These are phyloP conservation scores for Hippocampus guttulatus DNA, from an alignment of 2,113 vertebrate genomes.

Conservation along the genomic window DNA sequence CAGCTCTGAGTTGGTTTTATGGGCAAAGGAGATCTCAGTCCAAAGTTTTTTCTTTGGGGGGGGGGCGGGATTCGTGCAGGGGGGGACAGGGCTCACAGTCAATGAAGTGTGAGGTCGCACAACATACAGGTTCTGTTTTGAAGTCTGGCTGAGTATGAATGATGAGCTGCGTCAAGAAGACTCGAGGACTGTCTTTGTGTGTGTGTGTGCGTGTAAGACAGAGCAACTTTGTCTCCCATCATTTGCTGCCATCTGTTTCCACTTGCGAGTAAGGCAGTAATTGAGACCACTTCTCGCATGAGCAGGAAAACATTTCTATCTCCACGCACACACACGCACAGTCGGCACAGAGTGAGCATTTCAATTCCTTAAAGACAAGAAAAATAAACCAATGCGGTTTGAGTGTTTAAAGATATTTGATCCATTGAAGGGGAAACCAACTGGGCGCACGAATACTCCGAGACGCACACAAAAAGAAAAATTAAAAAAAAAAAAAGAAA, in stretches of 20 bases:
- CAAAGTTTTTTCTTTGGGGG: slow-evolving; percentile 17
- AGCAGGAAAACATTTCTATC: slow-evolving; percentile 73
- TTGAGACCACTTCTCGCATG: slow-evolving; percentile 75
- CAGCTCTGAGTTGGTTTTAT: slow-evolving; percentile 16
- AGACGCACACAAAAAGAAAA: slow-evolving; percentile 22
- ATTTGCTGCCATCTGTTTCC: slow-evolving; percentile 77
- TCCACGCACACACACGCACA: slow-evolving; percentile 7
- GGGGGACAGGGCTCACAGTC: slow-evolving; percentile 47
- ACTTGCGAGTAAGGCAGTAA: slow-evolving; percentile 72
- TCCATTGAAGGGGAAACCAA: slow-evolving; percentile 51
- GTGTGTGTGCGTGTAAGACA: slow-evolving; percentile 55
- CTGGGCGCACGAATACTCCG: slow-evolving; percentile 14
- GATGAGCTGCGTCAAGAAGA: slow-evolving; percentile 60
- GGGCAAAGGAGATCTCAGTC: slow-evolving; percentile 50
- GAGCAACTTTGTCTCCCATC: slow-evolving; percentile 70
- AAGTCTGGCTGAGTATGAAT: slow-evolving; percentile 51
- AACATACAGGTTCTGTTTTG: slow-evolving; percentile 47
- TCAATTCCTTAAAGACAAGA: slow-evolving; percentile 61
- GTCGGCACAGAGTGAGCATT: slow-evolving; percentile 45
- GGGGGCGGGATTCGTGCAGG: slow-evolving; percentile 7
- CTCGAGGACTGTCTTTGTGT: slow-evolving; percentile 52
- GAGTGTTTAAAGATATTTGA: slow-evolving; percentile 53
- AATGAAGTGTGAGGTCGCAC: slow-evolving; percentile 44
- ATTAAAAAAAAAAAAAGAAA: slow-evolving; percentile 8
- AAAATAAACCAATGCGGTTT: slow-evolving; percentile 66